Evolutionary conservation across 1,140 invertebrate species (phyloP), one percentile per base, ranked within the genome.

Genomic region (Augochlora pura): DNA sequence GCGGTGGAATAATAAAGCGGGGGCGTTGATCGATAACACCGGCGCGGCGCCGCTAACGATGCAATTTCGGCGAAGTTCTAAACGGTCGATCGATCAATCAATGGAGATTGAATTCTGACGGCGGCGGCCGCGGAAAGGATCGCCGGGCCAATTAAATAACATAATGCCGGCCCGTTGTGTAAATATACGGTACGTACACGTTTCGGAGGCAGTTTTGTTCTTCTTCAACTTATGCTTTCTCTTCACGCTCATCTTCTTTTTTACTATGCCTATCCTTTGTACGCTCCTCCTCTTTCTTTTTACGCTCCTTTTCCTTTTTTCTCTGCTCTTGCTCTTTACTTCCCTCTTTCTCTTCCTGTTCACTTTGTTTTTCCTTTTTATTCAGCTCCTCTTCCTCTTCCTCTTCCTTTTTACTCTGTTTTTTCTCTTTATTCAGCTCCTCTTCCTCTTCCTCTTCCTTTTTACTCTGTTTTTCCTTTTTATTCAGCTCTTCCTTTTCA

Each of bases 51-150:
- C 68, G 76, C 68, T 78, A 78, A 78, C 76, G 76, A 78, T 78
- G 76, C 76, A 78, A 78, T 78, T 78, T 78, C 69, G 69, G 52
- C 59, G 46, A 78, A 72, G 76, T 78, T 78, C 72, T 78, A 78
- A 78, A 78, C 69, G 76, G 63, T 18, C 69, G 68, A 64, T 60
- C 69, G 76, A 78, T 78, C 76, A 69, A 78, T 78, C 76, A 78
- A 70, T 72, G 76, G 76, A 78, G 76, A 78, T 78, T 72, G 76
- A 78, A 64, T 78, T 64, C 64, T 64, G 76, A 38, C 32, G 75
- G 75, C n/a, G 16, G 71, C 49, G 0, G 5, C 49, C 60, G 60
- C 38, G 49, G 68, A 77, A 77, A 71, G 67, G 67, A 77, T 71
- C 76, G 32, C 27, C 39, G 49, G 57, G 59, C 68, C 76, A 71